Evolutionary conservation across 2,113 vertebrate species (phyloP).

Genomic region (Lampris megalopsis): DNA sequence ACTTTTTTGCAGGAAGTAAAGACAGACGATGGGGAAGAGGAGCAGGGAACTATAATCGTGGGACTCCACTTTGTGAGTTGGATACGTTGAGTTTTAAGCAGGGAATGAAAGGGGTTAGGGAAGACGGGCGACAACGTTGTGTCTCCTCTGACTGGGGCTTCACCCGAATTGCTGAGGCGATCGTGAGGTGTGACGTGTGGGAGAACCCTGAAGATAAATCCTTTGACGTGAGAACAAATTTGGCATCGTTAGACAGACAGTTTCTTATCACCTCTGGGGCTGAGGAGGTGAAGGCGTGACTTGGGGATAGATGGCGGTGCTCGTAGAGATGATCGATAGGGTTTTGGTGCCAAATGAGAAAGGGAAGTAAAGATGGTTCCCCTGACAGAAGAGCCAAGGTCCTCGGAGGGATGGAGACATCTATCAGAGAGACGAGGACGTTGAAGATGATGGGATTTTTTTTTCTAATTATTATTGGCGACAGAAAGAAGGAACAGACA

Average conservation of each 20-base stretch:
- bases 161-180: too few species aligned
- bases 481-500: too few species aligned
- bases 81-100: too few species aligned
- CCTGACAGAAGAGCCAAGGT: not conserved
- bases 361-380: not conserved
- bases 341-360: not conserved
- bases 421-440: not conserved
- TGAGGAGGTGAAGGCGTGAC: not conserved
- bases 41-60: not conserved
- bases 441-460: not conserved
- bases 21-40: not conserved
- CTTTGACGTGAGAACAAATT: not conserved
- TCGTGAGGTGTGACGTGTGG: too few species aligned
- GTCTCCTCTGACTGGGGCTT: too few species aligned
- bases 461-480: too few species aligned
- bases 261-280: not conserved
- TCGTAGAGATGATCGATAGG: not conserved
- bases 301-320: not conserved
- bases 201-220: too few species aligned
- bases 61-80: too few species aligned
- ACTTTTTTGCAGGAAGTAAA: too few species aligned
- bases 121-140: too few species aligned
- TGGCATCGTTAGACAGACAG: not conserved
- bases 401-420: not conserved
- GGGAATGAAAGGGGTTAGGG: too few species aligned